Conservation (phyloP, 2,797 vertebrate genomes). For the Enteromius paludinosus region DNA sequence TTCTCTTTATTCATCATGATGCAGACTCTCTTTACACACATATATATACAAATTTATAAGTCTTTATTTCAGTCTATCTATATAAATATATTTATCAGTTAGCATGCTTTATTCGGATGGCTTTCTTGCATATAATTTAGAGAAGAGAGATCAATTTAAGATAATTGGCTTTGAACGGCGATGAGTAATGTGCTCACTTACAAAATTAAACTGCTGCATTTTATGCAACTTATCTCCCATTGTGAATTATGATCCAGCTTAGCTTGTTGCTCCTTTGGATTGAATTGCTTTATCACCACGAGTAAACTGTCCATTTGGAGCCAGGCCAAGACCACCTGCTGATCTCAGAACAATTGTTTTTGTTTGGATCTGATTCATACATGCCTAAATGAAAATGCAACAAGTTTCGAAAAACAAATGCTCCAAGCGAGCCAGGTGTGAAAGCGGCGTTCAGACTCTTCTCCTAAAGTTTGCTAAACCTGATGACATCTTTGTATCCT, state of each 20-base stretch:
- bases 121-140: not conserved
- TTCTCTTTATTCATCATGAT: not conserved
- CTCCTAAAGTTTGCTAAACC: not conserved
- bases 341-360: not conserved
- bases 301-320: not conserved
- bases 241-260: not conserved
- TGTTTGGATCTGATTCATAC: not conserved
- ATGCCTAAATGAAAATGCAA: not conserved
- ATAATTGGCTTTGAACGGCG: not conserved
- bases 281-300: not conserved
- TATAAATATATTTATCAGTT: not conserved
- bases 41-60: not conserved
- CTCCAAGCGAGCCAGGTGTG: not conserved
- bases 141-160: not conserved
- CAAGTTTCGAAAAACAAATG: not conserved
- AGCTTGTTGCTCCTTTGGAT: not conserved
- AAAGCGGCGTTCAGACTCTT: not conserved
- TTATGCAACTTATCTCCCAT: not conserved
- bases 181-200: not conserved
- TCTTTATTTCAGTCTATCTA: not conserved
- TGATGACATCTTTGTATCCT: not conserved
- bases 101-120: not conserved
- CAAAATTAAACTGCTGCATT: not conserved
- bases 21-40: not conserved
- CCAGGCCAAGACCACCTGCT: not conserved